Percentiles rank a stretch among this genome's conserved stretches.
phyloP scores from a whole-genome alignment of 2,888 invertebrate genomes.

The Agrenia bidenticulata region DNA sequence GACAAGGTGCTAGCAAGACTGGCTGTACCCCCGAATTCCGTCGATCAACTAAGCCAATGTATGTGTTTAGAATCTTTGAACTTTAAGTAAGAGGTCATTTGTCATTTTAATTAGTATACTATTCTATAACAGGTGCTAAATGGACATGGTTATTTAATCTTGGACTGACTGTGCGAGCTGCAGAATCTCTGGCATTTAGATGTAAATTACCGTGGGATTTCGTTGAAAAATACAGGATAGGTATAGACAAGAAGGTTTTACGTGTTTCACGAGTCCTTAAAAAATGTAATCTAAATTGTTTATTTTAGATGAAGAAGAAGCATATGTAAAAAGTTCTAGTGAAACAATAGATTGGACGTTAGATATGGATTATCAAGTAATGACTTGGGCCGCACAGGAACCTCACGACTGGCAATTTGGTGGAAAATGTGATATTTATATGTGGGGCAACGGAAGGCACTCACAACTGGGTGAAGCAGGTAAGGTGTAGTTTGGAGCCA shows the following conservation, averaged over 20 bases:
- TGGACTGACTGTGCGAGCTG: slow-evolving; percentile 61
- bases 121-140: slow-evolving; percentile 57
- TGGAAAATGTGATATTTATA: slow-evolving; percentile 63
- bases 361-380: slow-evolving; percentile 64
- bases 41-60: slow-evolving; percentile 12
- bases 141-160: slow-evolving; percentile 65
- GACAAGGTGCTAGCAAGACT: slow-evolving; percentile 58
- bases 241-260: too few species aligned
- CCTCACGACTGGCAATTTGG: slow-evolving; percentile 69
- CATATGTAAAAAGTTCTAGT: slow-evolving; percentile 35
- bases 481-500: slow-evolving; percentile 33
- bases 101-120: too few species aligned
- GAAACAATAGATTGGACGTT: slow-evolving; percentile 59
- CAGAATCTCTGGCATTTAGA: slow-evolving; percentile 61
- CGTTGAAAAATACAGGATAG: slow-evolving; percentile 50
- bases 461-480: slow-evolving; percentile 65
- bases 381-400: slow-evolving; percentile 61
- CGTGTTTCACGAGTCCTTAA: too few species aligned
- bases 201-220: slow-evolving; percentile 59
- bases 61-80: too few species aligned
- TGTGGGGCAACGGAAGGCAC: slow-evolving; percentile 67
- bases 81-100: too few species aligned
- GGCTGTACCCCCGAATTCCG: slow-evolving; percentile 8
- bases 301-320: slow-evolving; percentile 48
- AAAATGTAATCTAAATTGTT: too few species aligned